A percentile compares a stretch with the other conserved stretches of the same genome.
phyloP scores from a whole-genome alignment of 2,888 invertebrate species.

The Limnephilus marmoratus region DNA sequence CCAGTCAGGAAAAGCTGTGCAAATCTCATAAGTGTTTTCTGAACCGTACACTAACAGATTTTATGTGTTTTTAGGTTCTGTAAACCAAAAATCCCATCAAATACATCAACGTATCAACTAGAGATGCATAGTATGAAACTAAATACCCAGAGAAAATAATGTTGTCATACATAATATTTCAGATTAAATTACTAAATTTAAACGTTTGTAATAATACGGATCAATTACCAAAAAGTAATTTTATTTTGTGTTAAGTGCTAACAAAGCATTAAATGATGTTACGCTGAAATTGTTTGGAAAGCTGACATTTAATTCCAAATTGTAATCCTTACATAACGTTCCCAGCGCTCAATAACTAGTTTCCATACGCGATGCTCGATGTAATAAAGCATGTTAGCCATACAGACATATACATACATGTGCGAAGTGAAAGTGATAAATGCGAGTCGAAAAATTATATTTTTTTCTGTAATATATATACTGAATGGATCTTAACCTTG shows the following conservation, averaged over 20 bases:
- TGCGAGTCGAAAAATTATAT: conserved; percentile 5
- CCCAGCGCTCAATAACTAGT: conserved; percentile 29
- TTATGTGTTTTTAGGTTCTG: background rate
- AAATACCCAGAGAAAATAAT: background rate
- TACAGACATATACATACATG: background rate
- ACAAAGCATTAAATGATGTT: background rate
- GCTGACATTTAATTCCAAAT: conserved; percentile 47
- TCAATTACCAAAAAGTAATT: background rate
- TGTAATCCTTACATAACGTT: conserved; percentile 36
- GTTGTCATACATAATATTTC: background rate
- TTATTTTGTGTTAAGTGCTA: background rate
- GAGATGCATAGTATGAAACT: background rate
- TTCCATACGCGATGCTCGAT: conserved; percentile 5
- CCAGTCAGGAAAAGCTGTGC: too few relatives aligned
- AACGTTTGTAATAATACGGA: background rate
- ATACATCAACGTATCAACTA: background rate
- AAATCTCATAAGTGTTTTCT: too few relatives aligned
- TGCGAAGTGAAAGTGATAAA: conserved; percentile 42
- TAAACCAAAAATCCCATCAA: background rate
- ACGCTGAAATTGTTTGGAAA: conserved; percentile 15
- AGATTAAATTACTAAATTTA: background rate
- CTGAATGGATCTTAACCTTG: conserved; percentile 48
- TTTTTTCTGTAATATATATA: background rate
- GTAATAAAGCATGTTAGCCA: conserved; percentile 25
- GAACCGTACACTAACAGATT: background rate